These are phyloP conservation scores for Achlya flavicornis DNA, from an alignment of 2,888 invertebrate genomes.

Conservation along the genomic window DNA sequence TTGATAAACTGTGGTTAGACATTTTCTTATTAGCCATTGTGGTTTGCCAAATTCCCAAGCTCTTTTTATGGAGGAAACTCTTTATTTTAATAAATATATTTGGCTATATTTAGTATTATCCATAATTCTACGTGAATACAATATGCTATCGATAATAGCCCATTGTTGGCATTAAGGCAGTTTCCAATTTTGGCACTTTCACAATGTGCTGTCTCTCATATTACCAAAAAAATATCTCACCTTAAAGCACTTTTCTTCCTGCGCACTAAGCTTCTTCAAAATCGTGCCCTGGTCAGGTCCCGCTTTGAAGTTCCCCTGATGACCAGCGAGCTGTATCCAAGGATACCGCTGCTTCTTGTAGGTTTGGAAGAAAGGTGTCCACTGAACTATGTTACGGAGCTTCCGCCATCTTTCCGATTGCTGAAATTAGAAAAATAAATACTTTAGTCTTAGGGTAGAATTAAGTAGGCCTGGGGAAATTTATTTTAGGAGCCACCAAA, in stretches of 20 bases:
- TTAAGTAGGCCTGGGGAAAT: not conserved
- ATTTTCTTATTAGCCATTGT: too few species aligned
- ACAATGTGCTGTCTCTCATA: not conserved
- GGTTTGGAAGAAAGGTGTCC: slow-evolving; percentile 98
- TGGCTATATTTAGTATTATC: too few species aligned
- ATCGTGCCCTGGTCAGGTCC: slow-evolving; percentile 97
- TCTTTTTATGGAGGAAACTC: too few species aligned
- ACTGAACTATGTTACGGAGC: slow-evolving; percentile 96
- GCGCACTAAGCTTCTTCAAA: slow-evolving; percentile 94
- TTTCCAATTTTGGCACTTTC: not conserved
- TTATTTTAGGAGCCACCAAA: too few species aligned
- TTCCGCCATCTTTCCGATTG: slow-evolving; percentile 95
- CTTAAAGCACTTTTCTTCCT: slow-evolving; percentile 95
- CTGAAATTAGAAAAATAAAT: slow-evolving; percentile 82
- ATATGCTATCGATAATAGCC: too few species aligned
- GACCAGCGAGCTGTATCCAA: slow-evolving; percentile 98
- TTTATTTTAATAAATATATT: too few species aligned
- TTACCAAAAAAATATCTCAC: slow-evolving; percentile 48
- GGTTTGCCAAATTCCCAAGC: too few species aligned
- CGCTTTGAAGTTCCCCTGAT: slow-evolving; percentile 97
- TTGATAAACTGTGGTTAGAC: too few species aligned
- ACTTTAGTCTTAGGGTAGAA: slow-evolving; percentile 3
- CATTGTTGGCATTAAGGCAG: not conserved
- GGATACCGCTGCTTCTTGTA: slow-evolving; percentile 98
- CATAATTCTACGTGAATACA: too few species aligned